Conservation (phyloP, 2,888 invertebrate genomes). For the Seira ritae region DNA sequence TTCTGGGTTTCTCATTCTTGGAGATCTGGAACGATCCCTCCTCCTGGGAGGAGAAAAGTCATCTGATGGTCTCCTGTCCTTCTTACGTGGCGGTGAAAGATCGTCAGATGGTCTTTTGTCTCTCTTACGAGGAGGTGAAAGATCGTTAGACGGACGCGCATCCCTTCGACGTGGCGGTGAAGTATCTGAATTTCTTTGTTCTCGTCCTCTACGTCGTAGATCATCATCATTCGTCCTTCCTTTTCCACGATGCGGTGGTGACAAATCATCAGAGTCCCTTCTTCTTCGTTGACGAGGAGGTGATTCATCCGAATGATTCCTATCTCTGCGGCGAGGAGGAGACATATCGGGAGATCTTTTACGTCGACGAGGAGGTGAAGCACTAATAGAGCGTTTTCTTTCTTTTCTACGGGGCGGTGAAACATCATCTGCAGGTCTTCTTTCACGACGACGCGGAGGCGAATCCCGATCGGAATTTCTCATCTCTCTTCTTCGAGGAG, state of each 20-base stretch:
- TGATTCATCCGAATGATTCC: slow-evolving; percentile 66
- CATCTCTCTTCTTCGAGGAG: neutral
- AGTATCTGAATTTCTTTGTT: neutral
- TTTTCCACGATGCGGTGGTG: slow-evolving; percentile 73
- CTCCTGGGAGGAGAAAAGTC: slow-evolving; percentile 68
- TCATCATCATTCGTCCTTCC: slow-evolving; percentile 29
- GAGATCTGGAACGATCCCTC: slow-evolving; percentile 9
- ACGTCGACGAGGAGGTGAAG: slow-evolving; percentile 4
- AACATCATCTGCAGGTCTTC: no score
- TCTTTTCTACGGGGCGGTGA: no score
- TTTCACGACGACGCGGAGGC: no score
- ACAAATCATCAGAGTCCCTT: slow-evolving; percentile 70
- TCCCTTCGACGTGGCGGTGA: slow-evolving; percentile 31
- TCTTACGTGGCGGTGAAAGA: slow-evolving; percentile 73
- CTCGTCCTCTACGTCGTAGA: neutral
- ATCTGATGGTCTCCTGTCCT: slow-evolving; percentile 72
- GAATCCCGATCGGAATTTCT: slow-evolving; percentile 26
- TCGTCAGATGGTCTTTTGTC: slow-evolving; percentile 67
- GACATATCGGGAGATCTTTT: neutral
- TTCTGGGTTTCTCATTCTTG: neutral
- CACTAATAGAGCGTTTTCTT: slow-evolving; percentile 61
- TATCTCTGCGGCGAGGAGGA: slow-evolving; percentile 52
- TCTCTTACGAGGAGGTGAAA: slow-evolving; percentile 73
- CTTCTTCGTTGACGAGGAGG: slow-evolving; percentile 71
- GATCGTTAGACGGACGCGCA: slow-evolving; percentile 65